A percentile compares a stretch with the other conserved stretches of the same genome.
phyloP scores from a whole-genome alignment of 2,113 vertebrate genomes.

The Terrapene triunguis region DNA sequence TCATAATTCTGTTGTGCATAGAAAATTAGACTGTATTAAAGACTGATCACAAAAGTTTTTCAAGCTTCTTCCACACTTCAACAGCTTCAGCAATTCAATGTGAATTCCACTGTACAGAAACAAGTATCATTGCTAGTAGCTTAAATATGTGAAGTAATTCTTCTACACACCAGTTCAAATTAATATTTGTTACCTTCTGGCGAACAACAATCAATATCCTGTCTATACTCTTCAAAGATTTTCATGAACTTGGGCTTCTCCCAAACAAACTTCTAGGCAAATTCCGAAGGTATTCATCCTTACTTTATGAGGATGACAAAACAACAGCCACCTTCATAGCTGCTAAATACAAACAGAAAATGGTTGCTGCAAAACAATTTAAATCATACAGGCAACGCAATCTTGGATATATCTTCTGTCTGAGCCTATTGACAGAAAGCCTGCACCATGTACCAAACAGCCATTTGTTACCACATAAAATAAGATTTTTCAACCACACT shows the following conservation, averaged over 20 bases:
- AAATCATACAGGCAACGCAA: not conserved
- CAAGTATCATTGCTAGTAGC: fast-evolving
- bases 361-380: not conserved
- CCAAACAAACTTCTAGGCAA: not conserved
- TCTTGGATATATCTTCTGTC: not conserved
- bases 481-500: not conserved
- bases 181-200: not conserved
- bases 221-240: not conserved
- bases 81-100: not conserved
- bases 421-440: not conserved
- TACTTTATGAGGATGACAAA: not conserved
- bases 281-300: not conserved
- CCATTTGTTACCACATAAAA: not conserved
- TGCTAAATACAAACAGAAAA: not conserved
- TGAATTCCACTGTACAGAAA: fast-evolving
- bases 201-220: not conserved
- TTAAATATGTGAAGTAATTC: not conserved
- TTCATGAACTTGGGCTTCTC: not conserved
- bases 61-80: not conserved
- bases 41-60: fast-evolving
- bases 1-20: not conserved
- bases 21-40: not conserved
- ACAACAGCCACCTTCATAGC: not conserved
- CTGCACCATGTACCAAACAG: not conserved
- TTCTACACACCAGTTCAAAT: not conserved